These are phyloP conservation scores for Notospermus geniculatus DNA, from an alignment of 1,140 invertebrate genomes.

Conservation along the genomic window DNA sequence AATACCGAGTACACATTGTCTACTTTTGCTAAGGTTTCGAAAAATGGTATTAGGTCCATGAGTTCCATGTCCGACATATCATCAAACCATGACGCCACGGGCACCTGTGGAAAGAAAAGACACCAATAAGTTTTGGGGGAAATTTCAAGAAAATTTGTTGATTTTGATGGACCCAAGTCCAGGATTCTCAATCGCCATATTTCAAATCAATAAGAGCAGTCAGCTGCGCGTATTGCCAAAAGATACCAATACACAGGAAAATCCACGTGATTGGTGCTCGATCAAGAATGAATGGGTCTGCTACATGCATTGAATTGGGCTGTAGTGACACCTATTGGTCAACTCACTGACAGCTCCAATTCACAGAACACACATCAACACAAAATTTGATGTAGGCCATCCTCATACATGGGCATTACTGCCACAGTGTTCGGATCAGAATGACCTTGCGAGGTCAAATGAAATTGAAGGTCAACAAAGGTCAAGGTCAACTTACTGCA, in stretches of 20 bases:
- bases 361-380: background rate
- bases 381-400: too few relatives aligned
- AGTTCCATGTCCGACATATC: conserved; percentile 88
- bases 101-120: conserved; percentile 65
- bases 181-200: background rate
- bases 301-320: too few relatives aligned
- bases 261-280: too few relatives aligned
- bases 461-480: background rate
- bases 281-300: too few relatives aligned
- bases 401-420: too few relatives aligned
- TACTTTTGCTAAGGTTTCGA: conserved; percentile 73
- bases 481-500: conserved; percentile 75
- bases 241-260: too few relatives aligned
- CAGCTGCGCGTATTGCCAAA: too few relatives aligned
- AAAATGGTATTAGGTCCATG: conserved; percentile 89
- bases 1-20: conserved; percentile 52
- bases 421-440: too few relatives aligned
- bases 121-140: background rate
- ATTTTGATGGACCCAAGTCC: background rate
- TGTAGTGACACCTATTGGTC: too few relatives aligned
- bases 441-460: background rate
- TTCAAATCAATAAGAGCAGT: too few relatives aligned
- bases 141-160: background rate
- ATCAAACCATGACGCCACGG: conserved; percentile 96
- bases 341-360: too few relatives aligned